Evolutionary conservation across 2,797 vertebrate genomes (phyloP).

Genomic region (Hydrophis major): DNA sequence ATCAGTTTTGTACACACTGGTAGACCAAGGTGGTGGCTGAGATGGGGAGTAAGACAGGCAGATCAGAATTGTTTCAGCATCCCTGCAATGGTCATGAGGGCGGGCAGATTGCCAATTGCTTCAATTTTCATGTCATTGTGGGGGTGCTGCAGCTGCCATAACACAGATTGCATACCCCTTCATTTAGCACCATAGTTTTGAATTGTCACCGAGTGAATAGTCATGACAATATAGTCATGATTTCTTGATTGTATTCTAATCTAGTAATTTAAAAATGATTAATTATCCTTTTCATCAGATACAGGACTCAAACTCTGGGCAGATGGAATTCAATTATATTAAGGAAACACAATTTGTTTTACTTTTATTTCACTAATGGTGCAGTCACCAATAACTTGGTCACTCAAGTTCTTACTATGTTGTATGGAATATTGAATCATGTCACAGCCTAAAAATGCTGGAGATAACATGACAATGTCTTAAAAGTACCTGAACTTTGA

Average conservation of each 20-base stretch:
- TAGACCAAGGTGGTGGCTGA: too few relatives aligned
- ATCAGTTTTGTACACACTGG: too few relatives aligned
- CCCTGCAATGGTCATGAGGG: too few relatives aligned
- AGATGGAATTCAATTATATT: not conserved
- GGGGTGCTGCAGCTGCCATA: too few relatives aligned
- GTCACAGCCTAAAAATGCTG: not conserved
- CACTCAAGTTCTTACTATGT: not conserved
- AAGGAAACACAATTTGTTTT: not conserved
- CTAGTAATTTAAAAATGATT: not conserved
- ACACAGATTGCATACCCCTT: too few relatives aligned
- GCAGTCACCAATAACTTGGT: not conserved
- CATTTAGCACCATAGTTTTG: too few relatives aligned
- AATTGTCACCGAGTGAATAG: too few relatives aligned
- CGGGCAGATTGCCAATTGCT: too few relatives aligned
- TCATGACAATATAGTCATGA: not conserved
- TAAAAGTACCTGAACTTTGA: slow-evolving; percentile 71
- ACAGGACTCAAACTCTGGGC: not conserved
- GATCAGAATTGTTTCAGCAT: too few relatives aligned
- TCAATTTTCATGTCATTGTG: too few relatives aligned
- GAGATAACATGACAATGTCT: not conserved
- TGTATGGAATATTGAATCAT: not conserved
- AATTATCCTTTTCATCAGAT: not conserved
- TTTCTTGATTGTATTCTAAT: slow-evolving; percentile 4
- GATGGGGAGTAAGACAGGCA: too few relatives aligned
- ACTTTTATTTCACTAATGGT: not conserved